Conservation (phyloP, 2,113 vertebrate genomes). For the Sylvilagus bachmani region DNA sequence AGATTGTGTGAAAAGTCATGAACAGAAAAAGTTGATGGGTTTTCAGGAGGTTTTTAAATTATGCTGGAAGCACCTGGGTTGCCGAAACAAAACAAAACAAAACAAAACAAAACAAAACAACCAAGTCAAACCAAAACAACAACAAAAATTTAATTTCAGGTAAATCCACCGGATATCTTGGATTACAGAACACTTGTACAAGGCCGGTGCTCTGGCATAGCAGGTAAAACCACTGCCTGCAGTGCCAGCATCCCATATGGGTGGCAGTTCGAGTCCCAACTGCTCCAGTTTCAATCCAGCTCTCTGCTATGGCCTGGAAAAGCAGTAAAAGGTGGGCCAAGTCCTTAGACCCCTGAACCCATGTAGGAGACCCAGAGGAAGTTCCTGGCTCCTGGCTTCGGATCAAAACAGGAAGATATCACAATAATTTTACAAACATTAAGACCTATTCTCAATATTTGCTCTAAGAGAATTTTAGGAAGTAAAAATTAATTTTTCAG, state of each 20-base stretch:
- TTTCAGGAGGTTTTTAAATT: conserved; percentile 42
- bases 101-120: not conserved
- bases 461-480: not conserved
- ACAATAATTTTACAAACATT: not conserved
- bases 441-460: not conserved
- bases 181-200: not conserved
- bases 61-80: not conserved
- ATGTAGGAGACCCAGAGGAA: too few species aligned
- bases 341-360: too few species aligned
- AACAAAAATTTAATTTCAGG: not conserved
- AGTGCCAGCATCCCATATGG: too few species aligned
- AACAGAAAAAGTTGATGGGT: conserved; percentile 9
- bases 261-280: too few species aligned
- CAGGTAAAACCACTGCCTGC: too few species aligned
- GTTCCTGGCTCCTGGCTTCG: too few species aligned
- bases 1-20: not conserved
- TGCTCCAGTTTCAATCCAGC: too few species aligned
- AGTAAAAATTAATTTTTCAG: not conserved
- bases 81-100: not conserved
- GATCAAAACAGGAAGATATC: not conserved
- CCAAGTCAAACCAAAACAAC: too few species aligned
- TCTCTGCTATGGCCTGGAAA: too few species aligned
- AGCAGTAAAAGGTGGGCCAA: too few species aligned
- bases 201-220: too few species aligned
- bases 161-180: not conserved